Percentiles rank a stretch among this genome's conserved stretches.
Evolutionary conservation across 1,140 invertebrate genomes (phyloP).

Genomic region (Aphaenogaster floridana): DNA sequence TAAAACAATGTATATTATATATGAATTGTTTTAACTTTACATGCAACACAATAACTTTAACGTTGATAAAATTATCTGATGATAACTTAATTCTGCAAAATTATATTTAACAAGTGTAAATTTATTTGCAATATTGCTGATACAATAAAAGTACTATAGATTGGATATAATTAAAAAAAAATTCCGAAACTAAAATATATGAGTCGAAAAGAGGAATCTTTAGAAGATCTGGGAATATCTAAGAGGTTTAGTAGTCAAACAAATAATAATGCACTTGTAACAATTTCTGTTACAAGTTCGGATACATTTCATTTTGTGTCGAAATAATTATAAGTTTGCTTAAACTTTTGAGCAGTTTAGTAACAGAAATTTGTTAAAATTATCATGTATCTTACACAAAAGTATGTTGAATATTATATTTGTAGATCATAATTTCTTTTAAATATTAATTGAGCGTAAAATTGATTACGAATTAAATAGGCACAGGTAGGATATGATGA

Average conservation of each 20-base stretch:
- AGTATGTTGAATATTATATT: not conserved
- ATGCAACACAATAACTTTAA: conserved; percentile 24
- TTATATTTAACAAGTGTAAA: not conserved
- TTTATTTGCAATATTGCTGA: not conserved
- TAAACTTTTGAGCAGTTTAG: not conserved
- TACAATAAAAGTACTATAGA: not conserved
- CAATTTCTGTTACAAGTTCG: not conserved
- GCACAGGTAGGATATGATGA: not conserved
- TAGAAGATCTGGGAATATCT: not conserved
- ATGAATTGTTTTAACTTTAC: conserved; percentile 20
- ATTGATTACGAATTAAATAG: conserved; percentile 8
- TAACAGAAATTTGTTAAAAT: conserved; percentile 2
- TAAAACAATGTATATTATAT: conserved; percentile 6
- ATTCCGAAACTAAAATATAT: not conserved
- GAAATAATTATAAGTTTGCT: not conserved
- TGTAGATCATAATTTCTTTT: conserved; percentile 1
- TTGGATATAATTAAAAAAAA: not conserved
- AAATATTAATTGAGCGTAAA: conserved; percentile 50
- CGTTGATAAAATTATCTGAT: conserved; percentile 6
- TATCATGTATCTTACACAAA: not conserved
- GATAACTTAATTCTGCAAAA: not conserved
- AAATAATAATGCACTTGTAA: conserved; percentile 6
- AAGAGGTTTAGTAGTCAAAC: not conserved
- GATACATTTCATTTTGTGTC: not conserved
- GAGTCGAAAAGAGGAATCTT: not conserved